Percentiles rank a stretch among this genome's conserved stretches.
These are phyloP conservation scores for Jaculus jaculus DNA, from an alignment of 2,113 vertebrate genomes.

Conservation along the genomic window DNA sequence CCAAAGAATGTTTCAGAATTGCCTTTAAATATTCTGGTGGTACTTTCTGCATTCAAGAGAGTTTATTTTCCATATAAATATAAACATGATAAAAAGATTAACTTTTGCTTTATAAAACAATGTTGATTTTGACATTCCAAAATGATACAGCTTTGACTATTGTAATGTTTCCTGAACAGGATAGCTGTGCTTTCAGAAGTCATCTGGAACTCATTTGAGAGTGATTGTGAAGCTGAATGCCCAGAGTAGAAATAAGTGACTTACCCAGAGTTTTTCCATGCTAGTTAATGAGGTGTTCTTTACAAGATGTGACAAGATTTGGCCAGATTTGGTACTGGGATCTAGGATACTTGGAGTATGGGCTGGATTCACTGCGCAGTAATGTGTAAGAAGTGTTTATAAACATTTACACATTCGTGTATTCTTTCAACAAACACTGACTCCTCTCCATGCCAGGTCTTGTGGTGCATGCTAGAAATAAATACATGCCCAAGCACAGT, in stretches of 20 bases:
- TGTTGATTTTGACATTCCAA: conserved; percentile 52
- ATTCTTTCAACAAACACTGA: neutral
- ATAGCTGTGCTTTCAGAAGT: conserved; percentile 76
- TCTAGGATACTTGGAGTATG: conserved; percentile 74
- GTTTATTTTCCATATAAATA: conserved; percentile 34
- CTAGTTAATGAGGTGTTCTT: conserved; percentile 80
- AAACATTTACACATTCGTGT: conserved; percentile 30
- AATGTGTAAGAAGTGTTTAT: conserved; percentile 70
- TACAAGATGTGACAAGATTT: conserved; percentile 76
- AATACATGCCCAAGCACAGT: neutral
- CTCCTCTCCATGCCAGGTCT: neutral
- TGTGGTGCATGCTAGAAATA: neutral
- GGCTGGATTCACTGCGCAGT: conserved; percentile 61
- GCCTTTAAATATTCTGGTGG: conserved; percentile 26
- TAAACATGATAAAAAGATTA: conserved; percentile 6
- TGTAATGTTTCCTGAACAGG: conserved; percentile 80
- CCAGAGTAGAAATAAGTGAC: conserved; percentile 73
- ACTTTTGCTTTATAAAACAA: conserved; percentile 48
- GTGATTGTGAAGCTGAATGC: conserved; percentile 70
- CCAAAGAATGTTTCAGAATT: conserved; percentile 37
- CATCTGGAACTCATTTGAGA: conserved; percentile 86
- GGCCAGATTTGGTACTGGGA: conserved; percentile 68
- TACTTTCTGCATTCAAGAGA: conserved; percentile 1
- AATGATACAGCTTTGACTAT: conserved; percentile 57
- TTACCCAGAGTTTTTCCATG: conserved; percentile 71